These are phyloP conservation scores for Leptura quadrifasciata DNA, from an alignment of 2,888 invertebrate genomes.

Conservation along the genomic window DNA sequence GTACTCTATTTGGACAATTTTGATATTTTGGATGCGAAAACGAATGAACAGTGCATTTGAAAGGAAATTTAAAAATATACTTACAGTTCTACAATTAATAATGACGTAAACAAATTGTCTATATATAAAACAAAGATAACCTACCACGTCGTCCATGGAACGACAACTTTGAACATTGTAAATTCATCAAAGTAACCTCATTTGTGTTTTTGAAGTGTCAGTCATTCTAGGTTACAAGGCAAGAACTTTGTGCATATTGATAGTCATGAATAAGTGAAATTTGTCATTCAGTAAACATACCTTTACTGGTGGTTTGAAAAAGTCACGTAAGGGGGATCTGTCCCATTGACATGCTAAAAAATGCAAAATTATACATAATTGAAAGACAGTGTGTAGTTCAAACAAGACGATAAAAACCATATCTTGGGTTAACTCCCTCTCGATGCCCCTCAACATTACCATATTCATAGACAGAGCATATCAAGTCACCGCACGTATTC, in stretches of 20 bases:
- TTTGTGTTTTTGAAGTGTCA: constrained; percentile 26
- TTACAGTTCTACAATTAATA: too few relatives aligned
- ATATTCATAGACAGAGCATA: constrained; percentile 66
- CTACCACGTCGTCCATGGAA: background rate
- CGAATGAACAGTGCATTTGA: too few relatives aligned
- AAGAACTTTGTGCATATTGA: constrained; percentile 32
- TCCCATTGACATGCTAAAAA: constrained; percentile 57
- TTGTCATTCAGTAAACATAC: constrained; percentile 52
- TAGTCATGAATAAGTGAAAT: constrained; percentile 44
- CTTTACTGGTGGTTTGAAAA: constrained; percentile 43
- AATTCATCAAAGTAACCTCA: constrained; percentile 16
- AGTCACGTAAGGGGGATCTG: constrained; percentile 51
- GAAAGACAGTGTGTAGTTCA: constrained; percentile 52
- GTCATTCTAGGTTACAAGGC: constrained; percentile 1
- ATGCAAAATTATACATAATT: constrained; percentile 58
- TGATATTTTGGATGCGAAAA: too few relatives aligned
- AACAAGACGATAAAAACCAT: constrained; percentile 54
- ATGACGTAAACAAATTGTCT: too few relatives aligned
- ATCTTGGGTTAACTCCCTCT: constrained; percentile 56
- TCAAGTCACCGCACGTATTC: constrained; percentile 68
- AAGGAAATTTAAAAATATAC: too few relatives aligned
- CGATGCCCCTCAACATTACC: constrained; percentile 60
- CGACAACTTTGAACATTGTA: background rate
- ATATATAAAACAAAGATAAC: background rate
- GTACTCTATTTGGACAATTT: too few relatives aligned